A percentile compares a stretch with the other conserved stretches of the same genome.
These are phyloP conservation scores for Cyanoliseus patagonus DNA, from an alignment of 2,113 vertebrate genomes.

Conservation along the genomic window DNA sequence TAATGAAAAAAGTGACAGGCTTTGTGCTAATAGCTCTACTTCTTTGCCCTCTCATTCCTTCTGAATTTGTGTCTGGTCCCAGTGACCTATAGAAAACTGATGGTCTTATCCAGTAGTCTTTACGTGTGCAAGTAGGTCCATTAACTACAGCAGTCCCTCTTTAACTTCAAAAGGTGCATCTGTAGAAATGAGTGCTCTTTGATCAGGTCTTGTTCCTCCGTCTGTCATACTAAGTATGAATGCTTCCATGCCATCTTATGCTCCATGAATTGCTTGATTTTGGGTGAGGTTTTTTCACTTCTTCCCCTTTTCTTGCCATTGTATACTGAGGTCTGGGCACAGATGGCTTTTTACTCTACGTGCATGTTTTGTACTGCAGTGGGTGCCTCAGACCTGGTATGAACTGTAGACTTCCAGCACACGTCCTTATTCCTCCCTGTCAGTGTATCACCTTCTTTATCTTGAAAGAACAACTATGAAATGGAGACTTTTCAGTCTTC, in stretches of 20 bases:
- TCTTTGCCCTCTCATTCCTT: conserved; percentile 27
- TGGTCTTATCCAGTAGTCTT: conserved; percentile 34
- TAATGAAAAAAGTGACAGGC: conserved; percentile 49
- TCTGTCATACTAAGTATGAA: background rate
- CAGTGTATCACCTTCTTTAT: background rate
- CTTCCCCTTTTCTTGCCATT: background rate
- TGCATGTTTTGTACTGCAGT: background rate
- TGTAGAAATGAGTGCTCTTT: background rate
- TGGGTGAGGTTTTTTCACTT: background rate
- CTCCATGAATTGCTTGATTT: background rate
- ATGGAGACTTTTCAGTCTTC: background rate
- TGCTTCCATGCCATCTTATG: background rate
- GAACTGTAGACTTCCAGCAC: background rate
- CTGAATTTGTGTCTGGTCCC: conserved; percentile 46
- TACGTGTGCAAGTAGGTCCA: background rate
- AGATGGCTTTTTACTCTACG: rapidly evolving
- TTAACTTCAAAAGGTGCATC: background rate
- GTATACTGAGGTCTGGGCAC: background rate
- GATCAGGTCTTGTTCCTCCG: background rate
- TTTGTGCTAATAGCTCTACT: conserved; percentile 60
- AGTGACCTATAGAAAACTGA: conserved; percentile 42
- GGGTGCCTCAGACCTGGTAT: background rate
- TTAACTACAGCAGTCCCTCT: conserved; percentile 28
- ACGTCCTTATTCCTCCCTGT: background rate
- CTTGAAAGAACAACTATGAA: background rate